Evolutionary conservation across 2,797 vertebrate species (phyloP).

Genomic region (Bovichtus variegatus): DNA sequence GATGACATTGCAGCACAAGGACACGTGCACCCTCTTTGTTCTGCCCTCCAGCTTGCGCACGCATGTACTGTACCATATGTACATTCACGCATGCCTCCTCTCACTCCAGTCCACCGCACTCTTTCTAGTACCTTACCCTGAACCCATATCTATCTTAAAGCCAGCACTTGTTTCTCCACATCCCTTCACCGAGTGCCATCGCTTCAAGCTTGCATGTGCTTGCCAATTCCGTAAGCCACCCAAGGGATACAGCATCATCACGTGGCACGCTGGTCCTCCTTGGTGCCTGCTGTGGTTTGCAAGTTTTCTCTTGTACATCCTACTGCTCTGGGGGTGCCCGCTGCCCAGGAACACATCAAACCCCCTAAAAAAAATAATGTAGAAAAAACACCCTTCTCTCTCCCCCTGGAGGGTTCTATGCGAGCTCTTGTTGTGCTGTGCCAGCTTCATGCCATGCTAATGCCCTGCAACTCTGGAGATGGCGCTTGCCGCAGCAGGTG

Average conservation of each 20-base stretch:
- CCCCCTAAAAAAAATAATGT: slow-evolving; percentile 8
- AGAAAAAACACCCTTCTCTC: background rate
- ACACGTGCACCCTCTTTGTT: background rate
- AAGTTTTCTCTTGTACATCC: slow-evolving; percentile 59
- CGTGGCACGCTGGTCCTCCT: slow-evolving; percentile 46
- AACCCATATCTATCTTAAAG: slow-evolving; percentile 19
- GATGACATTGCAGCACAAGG: slow-evolving; percentile 18
- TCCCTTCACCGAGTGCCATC: slow-evolving; percentile 26
- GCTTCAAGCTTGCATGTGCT: slow-evolving; percentile 46
- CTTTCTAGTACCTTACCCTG: slow-evolving; percentile 22
- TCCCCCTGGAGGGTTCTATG: slow-evolving; percentile 37
- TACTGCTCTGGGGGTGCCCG: slow-evolving; percentile 51
- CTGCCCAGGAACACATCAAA: slow-evolving; percentile 52
- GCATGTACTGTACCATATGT: slow-evolving; percentile 40
- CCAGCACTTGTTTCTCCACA: slow-evolving; percentile 34
- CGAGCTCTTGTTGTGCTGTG: slow-evolving; percentile 40
- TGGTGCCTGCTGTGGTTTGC: slow-evolving; percentile 56
- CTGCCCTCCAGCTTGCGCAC: slow-evolving; percentile 32
- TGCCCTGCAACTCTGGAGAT: slow-evolving; percentile 52
- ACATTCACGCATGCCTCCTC: slow-evolving; percentile 9
- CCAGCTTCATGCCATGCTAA: slow-evolving; percentile 46
- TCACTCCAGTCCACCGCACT: slow-evolving; percentile 14
- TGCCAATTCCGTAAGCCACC: slow-evolving; percentile 41
- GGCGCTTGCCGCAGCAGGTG: slow-evolving; percentile 59
- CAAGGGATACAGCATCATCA: slow-evolving; percentile 46